These are phyloP conservation scores for Halictus quadricinctus DNA, from an alignment of 2,888 invertebrate genomes.

Conservation along the genomic window DNA sequence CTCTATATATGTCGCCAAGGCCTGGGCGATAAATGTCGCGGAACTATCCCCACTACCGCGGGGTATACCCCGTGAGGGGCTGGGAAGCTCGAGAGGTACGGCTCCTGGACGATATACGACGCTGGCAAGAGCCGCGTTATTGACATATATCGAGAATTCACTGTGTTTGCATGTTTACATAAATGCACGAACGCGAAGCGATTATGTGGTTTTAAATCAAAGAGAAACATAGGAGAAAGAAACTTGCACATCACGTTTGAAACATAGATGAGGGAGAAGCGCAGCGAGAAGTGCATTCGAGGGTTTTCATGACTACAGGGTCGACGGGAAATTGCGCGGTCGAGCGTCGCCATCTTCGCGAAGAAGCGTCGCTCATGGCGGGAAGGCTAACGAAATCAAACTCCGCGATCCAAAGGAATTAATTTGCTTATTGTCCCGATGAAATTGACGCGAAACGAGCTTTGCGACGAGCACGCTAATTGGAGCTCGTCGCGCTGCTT, in stretches of 20 bases:
- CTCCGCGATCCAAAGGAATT: conserved; percentile 43
- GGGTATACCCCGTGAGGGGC: too few relatives aligned
- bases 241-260: neutral
- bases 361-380: neutral
- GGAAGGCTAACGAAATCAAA: conserved; percentile 49
- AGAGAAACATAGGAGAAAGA: neutral
- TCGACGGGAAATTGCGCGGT: conserved; percentile 31
- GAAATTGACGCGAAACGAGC: conserved; percentile 49
- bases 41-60: too few relatives aligned
- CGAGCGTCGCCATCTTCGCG: conserved; percentile 3
- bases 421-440: conserved; percentile 54
- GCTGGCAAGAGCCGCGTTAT: too few relatives aligned
- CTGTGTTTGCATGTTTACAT: neutral
- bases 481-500: conserved; percentile 30
- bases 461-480: conserved; percentile 47
- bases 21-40: too few relatives aligned
- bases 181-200: neutral
- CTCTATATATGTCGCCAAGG: too few relatives aligned
- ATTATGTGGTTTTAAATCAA: neutral
- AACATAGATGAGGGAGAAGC: neutral
- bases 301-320: conserved; percentile 32
- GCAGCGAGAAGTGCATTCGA: conserved; percentile 38
- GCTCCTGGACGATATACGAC: too few relatives aligned
- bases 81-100: too few relatives aligned
- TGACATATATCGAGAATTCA: too few relatives aligned